These are phyloP conservation scores for Trematomus bernacchii DNA, from an alignment of 2,797 vertebrate genomes.

Conservation along the genomic window DNA sequence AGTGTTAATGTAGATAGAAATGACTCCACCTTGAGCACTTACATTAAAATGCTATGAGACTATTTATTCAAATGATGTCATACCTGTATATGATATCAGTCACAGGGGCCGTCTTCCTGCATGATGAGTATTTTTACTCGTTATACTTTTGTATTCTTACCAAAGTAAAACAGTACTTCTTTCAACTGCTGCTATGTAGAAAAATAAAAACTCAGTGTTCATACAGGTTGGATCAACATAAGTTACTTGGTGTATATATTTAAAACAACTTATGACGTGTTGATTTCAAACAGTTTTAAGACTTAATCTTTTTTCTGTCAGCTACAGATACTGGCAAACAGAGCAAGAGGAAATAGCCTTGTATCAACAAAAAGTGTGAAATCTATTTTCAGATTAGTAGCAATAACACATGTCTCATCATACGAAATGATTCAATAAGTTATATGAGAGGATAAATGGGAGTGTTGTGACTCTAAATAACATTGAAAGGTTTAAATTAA, in stretches of 20 bases:
- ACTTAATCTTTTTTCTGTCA: slow-evolving; percentile 14
- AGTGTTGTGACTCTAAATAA: background rate
- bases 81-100: background rate
- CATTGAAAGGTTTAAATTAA: background rate
- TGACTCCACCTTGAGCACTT: background rate
- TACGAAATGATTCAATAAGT: background rate
- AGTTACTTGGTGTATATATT: background rate
- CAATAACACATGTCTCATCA: background rate
- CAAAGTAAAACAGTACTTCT: background rate
- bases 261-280: background rate
- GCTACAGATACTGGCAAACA: slow-evolving; percentile 13
- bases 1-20: background rate
- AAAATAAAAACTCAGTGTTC: background rate
- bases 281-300: background rate
- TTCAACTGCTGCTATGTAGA: background rate
- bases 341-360: slow-evolving; percentile 31
- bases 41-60: background rate
- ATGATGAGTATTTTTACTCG: no score
- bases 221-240: background rate
- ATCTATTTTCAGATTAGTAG: slow-evolving; percentile 15
- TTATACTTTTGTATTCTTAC: background rate
- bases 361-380: slow-evolving; percentile 19
- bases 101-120: no score
- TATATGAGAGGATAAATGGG: background rate
- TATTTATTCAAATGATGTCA: background rate